A percentile compares a stretch with the other conserved stretches of the same genome.
Evolutionary conservation across 2,113 vertebrate species (phyloP).

Genomic region (Macaca fascicularis): T2T-MFA8v1.1 NC_088388.1:51519001-51519500

Average conservation of each 20-base stretch:
- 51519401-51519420: neutral
- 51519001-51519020: neutral
- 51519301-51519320: neutral
- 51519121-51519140: neutral
- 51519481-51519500: too few relatives aligned
- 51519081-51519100: neutral
- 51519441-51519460: neutral
- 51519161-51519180: neutral
- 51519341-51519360: neutral
- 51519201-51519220: neutral
- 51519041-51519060: neutral
- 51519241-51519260: fast-evolving
- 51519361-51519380: neutral
- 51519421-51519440: neutral
- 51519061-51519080: neutral
- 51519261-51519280: neutral
- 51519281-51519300: neutral
- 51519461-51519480: slow-evolving; percentile 6
- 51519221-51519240: too few relatives aligned
- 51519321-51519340: neutral
- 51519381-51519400: neutral
- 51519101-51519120: neutral
- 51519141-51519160: neutral
- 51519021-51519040: neutral
- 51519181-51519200: neutral